Base-by-base conservation (phyloP, 2,888 invertebrate genomes). In the Slavum lentiscoides region DNA sequence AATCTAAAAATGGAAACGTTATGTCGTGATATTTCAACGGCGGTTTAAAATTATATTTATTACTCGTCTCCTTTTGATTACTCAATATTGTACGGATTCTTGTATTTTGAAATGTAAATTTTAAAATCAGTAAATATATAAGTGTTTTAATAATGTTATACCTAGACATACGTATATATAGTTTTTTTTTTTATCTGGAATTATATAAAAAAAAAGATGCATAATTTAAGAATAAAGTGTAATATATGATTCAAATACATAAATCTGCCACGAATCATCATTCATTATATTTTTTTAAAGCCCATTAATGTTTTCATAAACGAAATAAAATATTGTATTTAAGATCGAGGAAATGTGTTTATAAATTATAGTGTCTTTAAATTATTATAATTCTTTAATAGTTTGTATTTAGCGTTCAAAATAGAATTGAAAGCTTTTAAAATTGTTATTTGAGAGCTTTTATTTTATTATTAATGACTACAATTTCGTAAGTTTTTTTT, bases 391-490 rank as follows among this genome's bases (percentile, higher is more conserved):
- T 76, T 76, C 67, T 68, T 67, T 68, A 76, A 76, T 59, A 68
- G 75, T 68, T 68, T 68, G 30, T 76, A 68, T 76, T 76, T 43
- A 66, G 55, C 74, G 66, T 66, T 67, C 74, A 68, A 76, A 76
- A 76, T 76, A 76, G 75, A 76, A 76, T 49, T 23, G 59, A 59
- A 67, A 8, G 67, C 59, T 76, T 59, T 76, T 76, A 66, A 75
- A 75, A 75, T 75, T 75, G 66, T 66, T 76, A 76, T 76, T 76
- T 59, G 67, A 59, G 67, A 43, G 67, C 58, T 68, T 76, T 76
- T 76, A 75, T 76, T 76, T 59, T 80, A 70, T 80, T 80, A 80
- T 80, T 80, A 80, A 80, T 72, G 68, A 66, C 58, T 64, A 58
- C 58, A 58, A 80, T 80, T 77, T 77, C 19, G 64, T 43, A 80